phyloP scores from a whole-genome alignment of 2,797 vertebrate genomes.

The Decapterus maruadsi region DNA sequence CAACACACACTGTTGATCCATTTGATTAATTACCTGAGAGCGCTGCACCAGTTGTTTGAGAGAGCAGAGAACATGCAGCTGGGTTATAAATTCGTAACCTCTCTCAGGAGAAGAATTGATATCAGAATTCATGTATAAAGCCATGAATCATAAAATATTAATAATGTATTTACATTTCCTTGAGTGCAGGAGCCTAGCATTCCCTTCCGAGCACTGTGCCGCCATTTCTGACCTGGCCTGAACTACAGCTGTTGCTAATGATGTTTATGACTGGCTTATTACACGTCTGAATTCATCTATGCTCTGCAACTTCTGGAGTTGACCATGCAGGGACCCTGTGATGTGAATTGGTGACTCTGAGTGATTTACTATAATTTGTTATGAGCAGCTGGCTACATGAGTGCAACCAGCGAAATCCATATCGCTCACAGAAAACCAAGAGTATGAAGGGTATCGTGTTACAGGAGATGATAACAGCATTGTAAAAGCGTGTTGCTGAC shows the following conservation, averaged over 20 bases:
- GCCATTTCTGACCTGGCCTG: constrained; percentile 61
- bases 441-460: constrained; percentile 53
- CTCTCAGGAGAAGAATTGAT: constrained; percentile 58
- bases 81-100: constrained; percentile 55
- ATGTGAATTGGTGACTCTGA: constrained; percentile 46
- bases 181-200: constrained; percentile 50
- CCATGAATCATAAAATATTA: constrained; percentile 67
- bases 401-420: constrained; percentile 45
- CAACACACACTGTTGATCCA: constrained; percentile 13
- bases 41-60: constrained; percentile 19
- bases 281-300: constrained; percentile 38
- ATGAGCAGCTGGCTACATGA: constrained; percentile 43
- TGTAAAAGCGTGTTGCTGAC: constrained; percentile 73
- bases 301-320: constrained; percentile 48
- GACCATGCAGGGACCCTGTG: constrained; percentile 17
- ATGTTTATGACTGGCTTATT: constrained; percentile 59
- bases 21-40: constrained; percentile 52
- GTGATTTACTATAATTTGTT: constrained; percentile 48
- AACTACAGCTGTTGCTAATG: constrained; percentile 65
- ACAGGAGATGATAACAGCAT: constrained; percentile 68
- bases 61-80: constrained; percentile 32
- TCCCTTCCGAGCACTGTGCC: constrained; percentile 15
- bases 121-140: constrained; percentile 61
- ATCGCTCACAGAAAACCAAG: constrained; percentile 40
- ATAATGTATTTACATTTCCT: constrained; percentile 69